phyloP scores from a whole-genome alignment of 2,888 invertebrate genomes.

The Thumatha senex region DNA sequence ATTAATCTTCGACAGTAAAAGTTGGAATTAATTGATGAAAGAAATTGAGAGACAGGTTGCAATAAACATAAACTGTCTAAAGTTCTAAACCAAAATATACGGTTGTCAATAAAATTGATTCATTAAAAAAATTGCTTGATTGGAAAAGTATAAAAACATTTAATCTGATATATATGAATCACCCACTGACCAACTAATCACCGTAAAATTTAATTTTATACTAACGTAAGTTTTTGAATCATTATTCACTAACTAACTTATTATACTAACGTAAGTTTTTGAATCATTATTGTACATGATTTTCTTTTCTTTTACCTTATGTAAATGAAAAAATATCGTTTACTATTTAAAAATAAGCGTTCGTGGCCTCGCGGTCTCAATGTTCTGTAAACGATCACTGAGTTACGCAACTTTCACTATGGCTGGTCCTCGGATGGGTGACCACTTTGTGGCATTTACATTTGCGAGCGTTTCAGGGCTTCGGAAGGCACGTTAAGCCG shows the following conservation, averaged over 20 bases:
- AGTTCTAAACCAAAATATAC: slow-evolving; percentile 62
- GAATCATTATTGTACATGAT: slow-evolving; percentile 33
- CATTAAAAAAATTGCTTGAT: slow-evolving; percentile 65
- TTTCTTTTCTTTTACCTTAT: too few relatives aligned
- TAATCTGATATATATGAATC: slow-evolving; percentile 49
- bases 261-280: slow-evolving; percentile 30
- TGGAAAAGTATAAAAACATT: slow-evolving; percentile 54
- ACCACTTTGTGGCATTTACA: too few relatives aligned
- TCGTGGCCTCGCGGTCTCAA: too few relatives aligned
- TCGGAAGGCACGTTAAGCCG: too few relatives aligned
- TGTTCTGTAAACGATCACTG: too few relatives aligned
- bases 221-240: slow-evolving; percentile 28
- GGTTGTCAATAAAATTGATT: slow-evolving; percentile 67
- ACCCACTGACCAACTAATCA: slow-evolving; percentile 40
- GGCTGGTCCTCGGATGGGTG: too few relatives aligned
- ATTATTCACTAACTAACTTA: too few relatives aligned
- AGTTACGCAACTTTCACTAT: too few relatives aligned
- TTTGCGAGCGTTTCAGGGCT: too few relatives aligned
- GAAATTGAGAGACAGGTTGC: slow-evolving; percentile 39
- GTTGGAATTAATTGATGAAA: slow-evolving; percentile 49
- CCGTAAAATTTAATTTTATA: slow-evolving; percentile 46
- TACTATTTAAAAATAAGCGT: too few relatives aligned
- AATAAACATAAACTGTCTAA: slow-evolving; percentile 64
- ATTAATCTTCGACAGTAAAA: slow-evolving; percentile 24
- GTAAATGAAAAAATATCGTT: too few relatives aligned